Percentiles rank a stretch among this genome's conserved stretches.
These are phyloP conservation scores for Salvelinus namaycush DNA, from an alignment of 2,113 vertebrate species.

Conservation along the genomic window DNA sequence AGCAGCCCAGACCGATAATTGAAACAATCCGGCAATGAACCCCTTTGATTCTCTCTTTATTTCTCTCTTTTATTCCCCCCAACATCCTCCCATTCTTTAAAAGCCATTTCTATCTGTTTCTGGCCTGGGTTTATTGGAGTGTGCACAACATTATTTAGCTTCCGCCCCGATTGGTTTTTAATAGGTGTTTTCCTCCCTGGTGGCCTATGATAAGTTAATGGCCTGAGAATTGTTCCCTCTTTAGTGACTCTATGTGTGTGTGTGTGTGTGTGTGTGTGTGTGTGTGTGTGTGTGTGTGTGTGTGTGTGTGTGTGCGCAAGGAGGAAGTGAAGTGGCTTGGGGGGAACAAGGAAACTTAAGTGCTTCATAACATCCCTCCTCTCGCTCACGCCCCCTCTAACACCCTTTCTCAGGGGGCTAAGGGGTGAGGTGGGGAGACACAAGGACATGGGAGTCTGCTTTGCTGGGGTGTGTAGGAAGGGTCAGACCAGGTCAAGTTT, in stretches of 20 bases:
- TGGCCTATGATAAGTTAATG: constrained; percentile 65
- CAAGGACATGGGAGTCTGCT: not conserved
- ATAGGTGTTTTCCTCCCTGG: constrained; percentile 64
- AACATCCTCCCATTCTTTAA: constrained; percentile 42
- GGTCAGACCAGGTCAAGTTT: not conserved
- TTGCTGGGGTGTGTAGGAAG: not conserved
- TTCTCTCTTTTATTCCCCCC: constrained; percentile 33
- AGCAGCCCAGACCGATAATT: constrained; percentile 28
- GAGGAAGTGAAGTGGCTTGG: not conserved
- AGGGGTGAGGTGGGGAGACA: not conserved
- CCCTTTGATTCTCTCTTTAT: constrained; percentile 47
- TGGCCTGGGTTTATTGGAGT: constrained; percentile 42
- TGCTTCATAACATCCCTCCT: not conserved
- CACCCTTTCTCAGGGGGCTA: not conserved
- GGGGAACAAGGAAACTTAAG: not conserved
- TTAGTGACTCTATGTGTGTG: constrained; percentile 36
- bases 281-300: too few species aligned
- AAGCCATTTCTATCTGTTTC: constrained; percentile 42
- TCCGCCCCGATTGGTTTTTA: constrained; percentile 52
- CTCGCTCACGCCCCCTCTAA: not conserved
- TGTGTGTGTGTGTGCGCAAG: not conserved
- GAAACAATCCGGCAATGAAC: constrained; percentile 8
- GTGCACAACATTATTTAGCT: constrained; percentile 44
- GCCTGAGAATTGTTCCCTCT: constrained; percentile 50
- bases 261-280: too few species aligned